Evolutionary conservation across 2,888 invertebrate genomes (phyloP), one percentile per base, ranked within the genome.

Genomic region (Melieria picta): DNA sequence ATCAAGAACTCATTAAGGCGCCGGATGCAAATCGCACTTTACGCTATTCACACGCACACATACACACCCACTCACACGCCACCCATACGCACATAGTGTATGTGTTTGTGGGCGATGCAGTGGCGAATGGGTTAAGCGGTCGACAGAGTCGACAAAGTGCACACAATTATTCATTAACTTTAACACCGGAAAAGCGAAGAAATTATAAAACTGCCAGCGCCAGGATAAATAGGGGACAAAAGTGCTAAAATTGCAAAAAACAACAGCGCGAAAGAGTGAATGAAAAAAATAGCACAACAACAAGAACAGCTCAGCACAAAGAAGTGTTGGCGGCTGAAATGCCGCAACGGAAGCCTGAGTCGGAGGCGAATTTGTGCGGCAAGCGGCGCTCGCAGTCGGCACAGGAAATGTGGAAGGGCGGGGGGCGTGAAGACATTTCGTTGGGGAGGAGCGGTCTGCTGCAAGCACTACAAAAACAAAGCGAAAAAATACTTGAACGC

Each of bases 1-100:
- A 83, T 83, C 84, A 83, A 83, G 83, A 83, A 83, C 83, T 83
- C 83, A 83, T 83, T 83, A 83, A 83, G 83, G 81, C 81, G 81
- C 81, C 83, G 83, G 83, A 83, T 84, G 83, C 83, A 84, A 83
- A 30, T 83, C 83, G 82, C 83, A 83, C 83, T 83, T 83, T 82
- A 78, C 82, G 77, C 80, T 76, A 81, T 82, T 82, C 82, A 68
- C 11, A 52, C 11, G 13, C 9, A 30, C 30, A 30, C 30, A 30
- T 30, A 30, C 30, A 30, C 30, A 30, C 30, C 2, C 30, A 30
- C 30, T 30, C 30, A 30, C 30, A 30, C 30, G 30, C 1, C 30
- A 30, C 30, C 30, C 30, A 30, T 2, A 30, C 30, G 30, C 30
- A 30, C 30, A 30, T 9, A 9, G 63, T 16, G 16, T 16, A 16